phyloP scores from a whole-genome alignment of 2,113 vertebrate species.

The Triplophysa tibetana region DNA sequence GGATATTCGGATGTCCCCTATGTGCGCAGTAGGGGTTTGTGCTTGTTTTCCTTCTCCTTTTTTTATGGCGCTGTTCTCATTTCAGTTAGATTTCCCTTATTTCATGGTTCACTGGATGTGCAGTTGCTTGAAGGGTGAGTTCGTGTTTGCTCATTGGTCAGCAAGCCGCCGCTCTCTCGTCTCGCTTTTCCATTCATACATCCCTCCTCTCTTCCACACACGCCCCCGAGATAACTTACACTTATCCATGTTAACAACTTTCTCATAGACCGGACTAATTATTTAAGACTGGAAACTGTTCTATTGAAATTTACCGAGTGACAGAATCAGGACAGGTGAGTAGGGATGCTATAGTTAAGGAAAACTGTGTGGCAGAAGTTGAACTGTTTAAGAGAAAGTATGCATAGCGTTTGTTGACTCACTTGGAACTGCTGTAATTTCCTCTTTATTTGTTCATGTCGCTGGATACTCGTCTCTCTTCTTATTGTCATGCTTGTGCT shows the following conservation, averaged over 20 bases:
- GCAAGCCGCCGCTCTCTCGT: constrained; percentile 18
- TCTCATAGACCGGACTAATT: constrained; percentile 67
- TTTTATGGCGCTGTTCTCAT: constrained; percentile 69
- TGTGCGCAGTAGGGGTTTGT: neutral
- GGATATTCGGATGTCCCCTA: constrained; percentile 20
- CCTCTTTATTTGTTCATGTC: neutral
- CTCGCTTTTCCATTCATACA: constrained; percentile 70
- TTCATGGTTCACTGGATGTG: constrained; percentile 71
- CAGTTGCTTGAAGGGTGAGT: constrained; percentile 39
- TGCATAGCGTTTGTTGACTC: neutral
- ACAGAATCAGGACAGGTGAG: constrained; percentile 70
- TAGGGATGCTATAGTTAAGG: constrained; percentile 7
- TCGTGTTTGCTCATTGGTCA: constrained; percentile 25
- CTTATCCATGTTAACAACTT: constrained; percentile 67
- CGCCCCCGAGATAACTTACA: constrained; percentile 71
- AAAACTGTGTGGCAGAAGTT: too few relatives aligned
- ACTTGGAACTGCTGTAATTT: neutral
- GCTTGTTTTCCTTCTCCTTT: constrained; percentile 27
- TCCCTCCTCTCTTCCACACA: constrained; percentile 61
- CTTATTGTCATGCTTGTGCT: neutral
- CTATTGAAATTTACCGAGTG: constrained; percentile 47
- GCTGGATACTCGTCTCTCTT: neutral
- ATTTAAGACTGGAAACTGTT: constrained; percentile 61
- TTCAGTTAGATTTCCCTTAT: constrained; percentile 65
- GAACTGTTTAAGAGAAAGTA: too few relatives aligned